Evolutionary conservation across 1,140 invertebrate species (phyloP).

Genomic region (Armadillidium nasatum): DNA sequence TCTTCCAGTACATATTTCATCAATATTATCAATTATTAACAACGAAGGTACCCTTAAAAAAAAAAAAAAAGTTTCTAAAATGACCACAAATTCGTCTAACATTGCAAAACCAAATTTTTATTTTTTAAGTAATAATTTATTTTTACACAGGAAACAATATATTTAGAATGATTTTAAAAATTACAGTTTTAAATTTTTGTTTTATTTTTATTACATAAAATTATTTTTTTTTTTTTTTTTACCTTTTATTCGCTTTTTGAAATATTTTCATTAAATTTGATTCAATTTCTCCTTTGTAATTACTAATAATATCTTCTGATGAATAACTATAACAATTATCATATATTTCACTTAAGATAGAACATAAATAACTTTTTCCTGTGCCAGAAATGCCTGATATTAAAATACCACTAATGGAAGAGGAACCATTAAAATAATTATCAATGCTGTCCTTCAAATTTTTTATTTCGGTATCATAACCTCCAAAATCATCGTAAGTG

Average conservation of each 20-base stretch:
- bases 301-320: conserved; percentile 1
- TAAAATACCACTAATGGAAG: background rate
- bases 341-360: background rate
- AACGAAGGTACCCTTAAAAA: background rate
- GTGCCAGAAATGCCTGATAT: background rate
- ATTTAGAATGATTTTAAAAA: background rate
- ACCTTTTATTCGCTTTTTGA: background rate
- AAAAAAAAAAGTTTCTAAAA: background rate
- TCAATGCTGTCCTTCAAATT: no score
- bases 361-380: background rate
- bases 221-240: no score
- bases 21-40: background rate
- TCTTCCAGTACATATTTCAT: background rate
- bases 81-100: background rate
- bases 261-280: background rate
- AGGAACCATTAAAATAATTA: no score
- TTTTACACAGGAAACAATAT: background rate
- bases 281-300: background rate
- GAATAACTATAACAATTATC: background rate
- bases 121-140: background rate
- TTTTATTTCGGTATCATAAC: no score
- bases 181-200: background rate
- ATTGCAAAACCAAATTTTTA: background rate
- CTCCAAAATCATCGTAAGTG: no score
- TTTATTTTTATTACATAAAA: no score